phyloP scores from a whole-genome alignment of 53 echinoderm and acorn worm species.

The Crossaster papposus region DNA sequence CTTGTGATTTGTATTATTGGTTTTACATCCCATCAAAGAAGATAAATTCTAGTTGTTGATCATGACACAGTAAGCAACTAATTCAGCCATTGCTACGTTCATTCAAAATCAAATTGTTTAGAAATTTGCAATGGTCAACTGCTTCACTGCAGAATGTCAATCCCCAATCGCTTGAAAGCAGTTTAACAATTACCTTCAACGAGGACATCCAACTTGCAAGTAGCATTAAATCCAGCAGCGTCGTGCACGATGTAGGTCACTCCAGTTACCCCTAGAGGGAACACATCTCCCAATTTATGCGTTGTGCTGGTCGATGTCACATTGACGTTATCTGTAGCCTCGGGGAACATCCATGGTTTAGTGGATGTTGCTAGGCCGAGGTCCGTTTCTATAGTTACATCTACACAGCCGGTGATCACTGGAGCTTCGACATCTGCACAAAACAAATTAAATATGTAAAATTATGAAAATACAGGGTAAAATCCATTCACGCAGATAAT shows the following conservation, averaged over 20 bases:
- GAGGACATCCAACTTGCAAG: neutral
- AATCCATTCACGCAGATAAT: too few species aligned
- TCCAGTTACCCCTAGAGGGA: neutral
- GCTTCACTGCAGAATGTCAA: too few species aligned
- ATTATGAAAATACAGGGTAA: neutral
- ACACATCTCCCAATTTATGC: neutral
- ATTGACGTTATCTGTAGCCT: neutral
- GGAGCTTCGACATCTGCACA: neutral
- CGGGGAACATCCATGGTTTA: neutral
- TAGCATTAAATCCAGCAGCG: neutral
- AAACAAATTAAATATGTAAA: neutral
- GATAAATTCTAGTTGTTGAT: too few species aligned
- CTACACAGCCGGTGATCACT: neutral
- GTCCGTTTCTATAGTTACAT: neutral
- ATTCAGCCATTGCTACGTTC: too few species aligned
- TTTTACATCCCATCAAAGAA: too few species aligned
- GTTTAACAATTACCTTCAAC: neutral
- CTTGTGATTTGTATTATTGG: too few species aligned
- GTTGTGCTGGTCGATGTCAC: neutral
- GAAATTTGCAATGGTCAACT: too few species aligned
- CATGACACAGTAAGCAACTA: too few species aligned
- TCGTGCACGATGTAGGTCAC: neutral
- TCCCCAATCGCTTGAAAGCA: too few species aligned
- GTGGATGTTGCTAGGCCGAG: neutral
- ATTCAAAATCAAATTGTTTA: too few species aligned